Conservation (phyloP, 2,113 vertebrate genomes). For the Poeciliopsis retropinna region DNA sequence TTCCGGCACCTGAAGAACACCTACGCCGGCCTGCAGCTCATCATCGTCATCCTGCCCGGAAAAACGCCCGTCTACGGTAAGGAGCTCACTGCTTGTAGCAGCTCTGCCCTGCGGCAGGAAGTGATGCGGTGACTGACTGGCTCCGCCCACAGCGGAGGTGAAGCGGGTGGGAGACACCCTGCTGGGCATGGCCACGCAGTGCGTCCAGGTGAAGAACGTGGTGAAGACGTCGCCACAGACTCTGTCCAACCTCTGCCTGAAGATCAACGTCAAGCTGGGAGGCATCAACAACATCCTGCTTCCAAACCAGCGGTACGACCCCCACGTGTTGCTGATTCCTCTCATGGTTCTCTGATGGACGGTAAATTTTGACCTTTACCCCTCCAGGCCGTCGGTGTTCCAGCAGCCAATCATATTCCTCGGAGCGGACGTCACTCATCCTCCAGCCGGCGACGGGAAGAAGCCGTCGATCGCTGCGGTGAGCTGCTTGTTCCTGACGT, state of each 20-base stretch:
- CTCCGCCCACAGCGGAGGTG: conserved; percentile 86
- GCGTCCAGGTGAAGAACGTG: conserved; percentile 98
- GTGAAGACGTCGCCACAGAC: conserved; percentile 98
- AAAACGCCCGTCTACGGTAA: conserved; percentile 95
- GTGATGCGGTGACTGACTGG: background rate
- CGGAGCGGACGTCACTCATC: conserved; percentile 97
- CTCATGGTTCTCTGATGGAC: background rate
- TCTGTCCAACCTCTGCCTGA: conserved; percentile 94
- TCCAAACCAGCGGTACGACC: conserved; percentile 92
- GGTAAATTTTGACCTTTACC: background rate
- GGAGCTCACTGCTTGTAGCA: background rate
- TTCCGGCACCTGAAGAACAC: conserved; percentile 97
- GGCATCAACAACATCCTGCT: conserved; percentile 99
- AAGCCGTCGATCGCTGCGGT: conserved; percentile 99
- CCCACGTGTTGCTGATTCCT: background rate
- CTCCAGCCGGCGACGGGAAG: conserved; percentile 95
- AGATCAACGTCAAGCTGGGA: conserved; percentile 86
- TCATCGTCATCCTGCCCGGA: conserved; percentile 95
- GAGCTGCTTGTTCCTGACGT: conserved; percentile 34
- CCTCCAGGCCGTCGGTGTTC: conserved; percentile 92
- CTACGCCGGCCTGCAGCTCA: conserved; percentile 95
- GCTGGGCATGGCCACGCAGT: conserved; percentile 96
- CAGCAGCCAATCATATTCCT: conserved; percentile 99
- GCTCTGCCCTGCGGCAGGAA: background rate
- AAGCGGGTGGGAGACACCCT: conserved; percentile 96